These are phyloP conservation scores for Brachionus sp. DNA, from an alignment of 1,140 invertebrate genomes.

Conservation along the genomic window DNA sequence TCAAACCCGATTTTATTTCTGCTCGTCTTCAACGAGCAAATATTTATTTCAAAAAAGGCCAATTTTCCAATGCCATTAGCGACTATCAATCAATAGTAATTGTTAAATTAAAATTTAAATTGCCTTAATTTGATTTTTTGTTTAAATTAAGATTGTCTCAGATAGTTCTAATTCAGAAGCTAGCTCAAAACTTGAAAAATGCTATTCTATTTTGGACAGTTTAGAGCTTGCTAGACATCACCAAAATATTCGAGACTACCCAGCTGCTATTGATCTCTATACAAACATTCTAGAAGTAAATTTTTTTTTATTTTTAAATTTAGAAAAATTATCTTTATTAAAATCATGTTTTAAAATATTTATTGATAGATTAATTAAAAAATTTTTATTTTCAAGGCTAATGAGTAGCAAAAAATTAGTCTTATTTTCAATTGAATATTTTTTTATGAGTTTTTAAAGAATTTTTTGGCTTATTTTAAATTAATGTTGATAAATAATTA, in stretches of 20 bases:
- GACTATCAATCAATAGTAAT: slow-evolving; percentile 81
- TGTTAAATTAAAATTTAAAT: no score
- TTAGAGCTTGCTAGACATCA: slow-evolving; percentile 68
- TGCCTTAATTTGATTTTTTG: no score
- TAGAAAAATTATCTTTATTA: neutral
- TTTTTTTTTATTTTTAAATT: neutral
- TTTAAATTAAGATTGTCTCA: slow-evolving; percentile 66
- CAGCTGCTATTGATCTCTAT: slow-evolving; percentile 69
- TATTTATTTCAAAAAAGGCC: slow-evolving; percentile 81
- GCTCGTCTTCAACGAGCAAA: slow-evolving; percentile 80
- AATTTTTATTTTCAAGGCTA: no score
- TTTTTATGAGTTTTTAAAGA: no score
- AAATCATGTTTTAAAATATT: no score
- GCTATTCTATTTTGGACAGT: slow-evolving; percentile 67
- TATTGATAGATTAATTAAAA: no score
- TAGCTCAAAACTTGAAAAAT: slow-evolving; percentile 64
- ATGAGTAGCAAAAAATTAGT: no score
- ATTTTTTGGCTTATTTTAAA: no score
- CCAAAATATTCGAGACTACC: slow-evolving; percentile 67
- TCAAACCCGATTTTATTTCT: slow-evolving; percentile 88
- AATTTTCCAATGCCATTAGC: slow-evolving; percentile 73
- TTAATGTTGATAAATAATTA: no score
- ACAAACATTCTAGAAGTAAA: slow-evolving; percentile 71
- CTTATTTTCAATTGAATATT: no score
- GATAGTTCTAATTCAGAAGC: slow-evolving; percentile 78